Percentiles rank a stretch among this genome's conserved stretches.
Evolutionary conservation across 1,140 invertebrate species (phyloP).

Genomic region (Leptonema lineaticorne): DNA sequence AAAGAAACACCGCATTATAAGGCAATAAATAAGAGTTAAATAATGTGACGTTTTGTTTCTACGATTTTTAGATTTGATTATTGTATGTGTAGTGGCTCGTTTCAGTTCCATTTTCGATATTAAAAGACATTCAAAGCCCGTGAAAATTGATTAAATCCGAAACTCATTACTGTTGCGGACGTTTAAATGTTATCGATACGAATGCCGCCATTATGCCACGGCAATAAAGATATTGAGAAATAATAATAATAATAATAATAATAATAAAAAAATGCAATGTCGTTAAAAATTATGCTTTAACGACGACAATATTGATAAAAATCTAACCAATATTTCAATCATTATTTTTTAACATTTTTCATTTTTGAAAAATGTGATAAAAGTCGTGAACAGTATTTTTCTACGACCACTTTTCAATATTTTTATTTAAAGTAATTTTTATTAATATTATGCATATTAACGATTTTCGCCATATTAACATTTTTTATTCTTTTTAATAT

Average conservation of each 20-base stretch:
- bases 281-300: slow-evolving; percentile 1
- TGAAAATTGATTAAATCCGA: slow-evolving; percentile 25
- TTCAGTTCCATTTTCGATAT: slow-evolving; percentile 9
- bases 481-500: no score
- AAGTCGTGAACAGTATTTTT: neutral
- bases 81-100: no score
- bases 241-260: no score
- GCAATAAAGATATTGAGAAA: slow-evolving; percentile 8
- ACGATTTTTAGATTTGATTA: no score
- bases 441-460: no score
- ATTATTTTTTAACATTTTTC: neutral
- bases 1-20: no score
- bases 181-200: slow-evolving; percentile 14
- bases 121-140: slow-evolving; percentile 24
- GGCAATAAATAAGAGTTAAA: no score
- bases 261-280: slow-evolving; percentile 2
- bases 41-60: no score
- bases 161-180: slow-evolving; percentile 1
- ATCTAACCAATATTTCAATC: neutral
- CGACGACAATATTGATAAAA: neutral
- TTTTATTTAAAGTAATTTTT: neutral
- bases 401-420: neutral
- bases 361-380: neutral
- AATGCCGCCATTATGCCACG: slow-evolving; percentile 4
- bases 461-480: no score